Evolutionary conservation across 2,797 vertebrate genomes (phyloP).

Genomic region (Menidia menidia): DNA sequence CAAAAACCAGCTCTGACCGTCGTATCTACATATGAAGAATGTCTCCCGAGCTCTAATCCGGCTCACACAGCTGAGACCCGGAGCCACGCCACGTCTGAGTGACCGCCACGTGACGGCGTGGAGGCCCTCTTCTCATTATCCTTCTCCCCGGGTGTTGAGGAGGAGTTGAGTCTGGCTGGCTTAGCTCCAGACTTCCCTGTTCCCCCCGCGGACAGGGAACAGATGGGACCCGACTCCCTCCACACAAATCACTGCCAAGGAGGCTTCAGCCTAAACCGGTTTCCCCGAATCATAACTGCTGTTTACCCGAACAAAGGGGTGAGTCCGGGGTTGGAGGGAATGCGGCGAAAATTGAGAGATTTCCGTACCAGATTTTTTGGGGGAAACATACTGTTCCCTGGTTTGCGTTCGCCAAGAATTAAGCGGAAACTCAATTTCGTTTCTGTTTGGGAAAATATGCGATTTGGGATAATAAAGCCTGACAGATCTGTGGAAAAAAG

Average conservation of each 20-base stretch:
- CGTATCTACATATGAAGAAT: constrained; percentile 49
- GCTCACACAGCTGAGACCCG: constrained; percentile 49
- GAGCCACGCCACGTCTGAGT: constrained; percentile 33
- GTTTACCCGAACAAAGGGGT: constrained; percentile 56
- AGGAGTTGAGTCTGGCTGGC: constrained; percentile 61
- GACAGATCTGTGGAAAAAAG: not conserved
- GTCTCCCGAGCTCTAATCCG: constrained; percentile 28
- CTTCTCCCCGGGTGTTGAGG: constrained; percentile 72
- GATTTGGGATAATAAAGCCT: not conserved
- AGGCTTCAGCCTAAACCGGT: constrained; percentile 47
- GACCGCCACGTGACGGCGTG: constrained; percentile 39
- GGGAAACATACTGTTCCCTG: not conserved
- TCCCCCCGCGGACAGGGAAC: constrained; percentile 68
- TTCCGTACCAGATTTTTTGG: not conserved
- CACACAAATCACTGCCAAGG: constrained; percentile 73
- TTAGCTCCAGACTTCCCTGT: constrained; percentile 30
- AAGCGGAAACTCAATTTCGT: not conserved
- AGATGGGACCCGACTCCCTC: constrained; percentile 76
- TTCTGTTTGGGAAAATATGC: not conserved
- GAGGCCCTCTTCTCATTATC: constrained; percentile 75
- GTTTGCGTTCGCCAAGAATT: constrained; percentile 2
- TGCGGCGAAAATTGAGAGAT: constrained; percentile 17
- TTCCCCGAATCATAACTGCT: constrained; percentile 47
- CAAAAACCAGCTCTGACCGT: constrained; percentile 1
- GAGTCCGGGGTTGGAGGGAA: constrained; percentile 32